Evolutionary conservation across 2,113 vertebrate species (phyloP).

Genomic region (Microtus montanus): DNA sequence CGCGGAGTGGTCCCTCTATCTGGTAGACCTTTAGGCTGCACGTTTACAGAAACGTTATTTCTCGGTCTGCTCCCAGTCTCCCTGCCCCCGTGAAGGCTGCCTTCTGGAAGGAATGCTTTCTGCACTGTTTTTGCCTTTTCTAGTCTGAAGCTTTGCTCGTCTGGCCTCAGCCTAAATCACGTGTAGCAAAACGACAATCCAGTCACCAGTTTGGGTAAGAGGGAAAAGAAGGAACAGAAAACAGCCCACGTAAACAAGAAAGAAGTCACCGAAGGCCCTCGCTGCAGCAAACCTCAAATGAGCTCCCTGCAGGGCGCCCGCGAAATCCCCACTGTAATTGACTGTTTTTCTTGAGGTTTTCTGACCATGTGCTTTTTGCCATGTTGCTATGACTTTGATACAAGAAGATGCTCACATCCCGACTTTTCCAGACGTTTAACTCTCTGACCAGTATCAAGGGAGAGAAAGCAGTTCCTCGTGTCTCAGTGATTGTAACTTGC

Average conservation of each 20-base stretch:
- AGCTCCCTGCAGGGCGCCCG: conserved; percentile 63
- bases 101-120: conserved; percentile 47
- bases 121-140: neutral
- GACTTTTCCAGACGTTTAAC: conserved; percentile 57
- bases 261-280: conserved; percentile 14
- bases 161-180: conserved; percentile 11
- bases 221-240: conserved; percentile 55
- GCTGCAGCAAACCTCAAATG: conserved; percentile 63
- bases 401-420: conserved; percentile 37
- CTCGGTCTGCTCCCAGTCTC: neutral
- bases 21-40: conserved; percentile 8
- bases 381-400: conserved; percentile 65
- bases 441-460: conserved; percentile 71
- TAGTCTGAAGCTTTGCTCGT: conserved; percentile 39
- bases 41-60: conserved; percentile 65
- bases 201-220: neutral
- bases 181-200: neutral
- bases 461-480: conserved; percentile 56
- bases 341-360: conserved; percentile 76
- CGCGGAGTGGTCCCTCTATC: neutral
- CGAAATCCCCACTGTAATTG: conserved; percentile 69
- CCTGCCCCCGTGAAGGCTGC: conserved; percentile 48
- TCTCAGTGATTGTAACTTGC: conserved; percentile 89
- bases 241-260: conserved; percentile 71
- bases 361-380: conserved; percentile 69